These are phyloP conservation scores for Oxyscelio sp. DNA, from an alignment of 2,888 invertebrate genomes.

Conservation along the genomic window DNA sequence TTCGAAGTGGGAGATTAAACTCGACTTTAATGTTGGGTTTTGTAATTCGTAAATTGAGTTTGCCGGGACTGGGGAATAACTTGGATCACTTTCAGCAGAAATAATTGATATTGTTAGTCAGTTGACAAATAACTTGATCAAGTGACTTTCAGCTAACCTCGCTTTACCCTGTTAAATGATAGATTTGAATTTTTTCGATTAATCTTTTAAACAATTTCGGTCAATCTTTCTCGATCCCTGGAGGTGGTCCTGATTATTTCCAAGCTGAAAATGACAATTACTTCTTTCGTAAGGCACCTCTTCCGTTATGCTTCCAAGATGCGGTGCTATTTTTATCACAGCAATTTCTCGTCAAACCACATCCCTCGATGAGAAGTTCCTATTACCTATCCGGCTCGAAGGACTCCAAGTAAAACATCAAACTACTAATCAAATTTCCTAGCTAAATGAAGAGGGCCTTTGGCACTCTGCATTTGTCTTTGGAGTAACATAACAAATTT, in stretches of 20 bases:
- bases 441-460: constrained; percentile 45
- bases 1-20: constrained; percentile 11
- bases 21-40: constrained; percentile 27
- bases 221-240: neutral
- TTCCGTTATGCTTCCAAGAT: constrained; percentile 8
- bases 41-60: constrained; percentile 23
- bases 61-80: constrained; percentile 5
- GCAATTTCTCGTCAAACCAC: constrained; percentile 30
- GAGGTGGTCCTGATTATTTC: neutral
- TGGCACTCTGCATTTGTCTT: constrained; percentile 55
- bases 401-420: constrained; percentile 44
- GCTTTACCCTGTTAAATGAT: neutral
- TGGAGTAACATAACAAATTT: constrained; percentile 43
- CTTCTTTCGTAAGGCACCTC: constrained; percentile 18
- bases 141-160: too few species aligned
- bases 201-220: neutral
- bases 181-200: neutral
- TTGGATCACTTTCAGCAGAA: neutral
- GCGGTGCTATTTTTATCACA: constrained; percentile 18
- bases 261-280: neutral
- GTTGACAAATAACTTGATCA: neutral
- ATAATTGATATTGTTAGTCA: neutral
- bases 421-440: constrained; percentile 34
- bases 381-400: constrained; percentile 29
- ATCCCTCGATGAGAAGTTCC: constrained; percentile 27